Percentiles rank a stretch among this genome's conserved stretches.
These are phyloP conservation scores for Lutjanus argentimaculatus DNA, from an alignment of 2,797 vertebrate species.

Conservation along the genomic window DNA sequence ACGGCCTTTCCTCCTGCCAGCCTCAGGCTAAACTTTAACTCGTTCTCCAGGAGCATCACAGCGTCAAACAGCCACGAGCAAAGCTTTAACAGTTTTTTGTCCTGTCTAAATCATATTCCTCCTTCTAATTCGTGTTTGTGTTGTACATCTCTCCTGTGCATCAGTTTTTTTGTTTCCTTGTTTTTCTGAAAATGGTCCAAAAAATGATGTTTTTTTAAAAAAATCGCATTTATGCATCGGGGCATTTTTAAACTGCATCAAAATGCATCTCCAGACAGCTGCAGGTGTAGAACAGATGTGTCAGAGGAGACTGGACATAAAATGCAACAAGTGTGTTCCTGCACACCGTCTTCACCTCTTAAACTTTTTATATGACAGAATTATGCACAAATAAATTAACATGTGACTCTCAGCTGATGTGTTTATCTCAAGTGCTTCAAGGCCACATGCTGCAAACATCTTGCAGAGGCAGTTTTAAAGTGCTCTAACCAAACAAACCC, in stretches of 20 bases:
- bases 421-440: background rate
- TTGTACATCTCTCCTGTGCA: background rate
- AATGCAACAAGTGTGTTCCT: constrained; percentile 4
- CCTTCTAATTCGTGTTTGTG: background rate
- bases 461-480: background rate
- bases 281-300: constrained; percentile 35
- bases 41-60: background rate
- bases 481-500: background rate
- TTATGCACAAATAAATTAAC: constrained; percentile 4
- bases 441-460: background rate
- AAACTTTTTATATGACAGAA: constrained; percentile 2
- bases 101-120: background rate
- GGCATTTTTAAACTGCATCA: constrained; percentile 1
- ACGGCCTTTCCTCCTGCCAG: background rate
- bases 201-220: too few species aligned
- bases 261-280: background rate
- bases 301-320: background rate
- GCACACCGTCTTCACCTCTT: constrained; percentile 10
- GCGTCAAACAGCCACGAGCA: background rate
- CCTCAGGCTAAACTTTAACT: background rate
- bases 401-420: background rate
- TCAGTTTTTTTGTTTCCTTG: background rate
- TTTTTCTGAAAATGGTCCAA: too few species aligned
- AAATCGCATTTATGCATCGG: background rate
- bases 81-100: background rate